Evolutionary conservation across 1,140 invertebrate species (phyloP), one percentile per base, ranked within the genome.

Genomic region (Sipha flava): DNA sequence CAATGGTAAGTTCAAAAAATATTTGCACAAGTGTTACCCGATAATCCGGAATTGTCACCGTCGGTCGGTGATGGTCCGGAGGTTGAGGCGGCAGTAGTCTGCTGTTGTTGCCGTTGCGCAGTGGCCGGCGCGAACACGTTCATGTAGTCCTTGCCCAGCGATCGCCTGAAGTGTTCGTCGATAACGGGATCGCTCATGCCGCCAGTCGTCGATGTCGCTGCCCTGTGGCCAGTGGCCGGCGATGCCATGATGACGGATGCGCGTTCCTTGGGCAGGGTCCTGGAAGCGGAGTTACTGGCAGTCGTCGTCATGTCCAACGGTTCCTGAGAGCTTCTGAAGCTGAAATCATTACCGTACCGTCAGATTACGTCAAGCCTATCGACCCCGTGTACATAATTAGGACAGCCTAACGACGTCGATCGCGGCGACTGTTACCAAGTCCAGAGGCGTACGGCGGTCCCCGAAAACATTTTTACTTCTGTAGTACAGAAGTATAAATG

Each of bases 111-210:
- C 16, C 52, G 73, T 40, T 23, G 34, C 21, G 52, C 34, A 16
- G 29, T 34, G 14, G 47, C 23, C 34, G 73, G 45, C 14, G 81
- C 66, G 70, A 81, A 94, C 72, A 95, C 88, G 47, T 90, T 90
- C 82, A 92, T 90, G 86, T 98, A 97, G 83, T 95, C 91, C 82
- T 94, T 92, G 54, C 95, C 95, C 77, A 98, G 87, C 7, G 95
- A 97, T 81, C 95, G 90, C 75, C 95, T 88, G 86, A 98, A 98
- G 86, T 98, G 96, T 84, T 98, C 96, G 85, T 98, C 95, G 84
- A 98, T 97, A 45, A 94, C 93, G 14, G 94, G 93, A 86, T 97
- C 95, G 84, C 91, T 87, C 7, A 85, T 85, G 59, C 85, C 86
- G 81, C 84, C 85, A n/a, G 31, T 21, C 47, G 37, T 18, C 86